Base-by-base conservation (phyloP, 1,140 invertebrate genomes). In the Drosophila setifemur region DNA sequence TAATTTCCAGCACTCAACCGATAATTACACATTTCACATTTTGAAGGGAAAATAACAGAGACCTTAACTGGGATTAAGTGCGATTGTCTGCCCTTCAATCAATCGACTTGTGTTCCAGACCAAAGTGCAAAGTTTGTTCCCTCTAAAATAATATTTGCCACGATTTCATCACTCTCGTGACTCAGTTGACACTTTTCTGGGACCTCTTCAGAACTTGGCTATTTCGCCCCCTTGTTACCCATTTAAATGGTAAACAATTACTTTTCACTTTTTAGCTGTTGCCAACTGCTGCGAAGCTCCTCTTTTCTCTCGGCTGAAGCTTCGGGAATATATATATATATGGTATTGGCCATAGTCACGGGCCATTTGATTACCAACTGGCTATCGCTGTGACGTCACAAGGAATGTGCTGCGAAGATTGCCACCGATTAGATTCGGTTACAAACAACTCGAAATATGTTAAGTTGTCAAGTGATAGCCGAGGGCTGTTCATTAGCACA, bases 381-480 rank as follows among this genome's bases (percentile, higher is more conserved):
- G 19, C 61, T 83, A 70, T 73, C 73, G 26, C 49, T 39, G 78
- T 83, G 79, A 74, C 78, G 79, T 61, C 78, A 74, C 78, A 55
- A 67, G 75, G 61, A 85, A 85, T 83, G 50, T 67, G 42, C 54
- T 42, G 12, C 47, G 6, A 1, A 64, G 39, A 63, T 78, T 71
- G 75, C 11, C 44, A 12, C 16, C 31, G 78, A 83, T 83, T 85
- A 83, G 78, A 83, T 72, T 61, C 57, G 54, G 63, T 67, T 71
- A 50, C 47, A 81, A 57, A 64, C 64, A 70, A 53, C 40, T 57
- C 16, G 23, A 54, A 72, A 39, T 76, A 66, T 76, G 52, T 71
- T 58, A 37, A 45, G 68, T 49, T 49, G 42, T 64, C 57, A 49
- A 63, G 61, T 64, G 60, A 64, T 63, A 39, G 55, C 29, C 23